Percentiles rank a stretch among this genome's conserved stretches.
phyloP scores from a whole-genome alignment of 2,888 invertebrate genomes.

The Aphodius sticticus region DNA sequence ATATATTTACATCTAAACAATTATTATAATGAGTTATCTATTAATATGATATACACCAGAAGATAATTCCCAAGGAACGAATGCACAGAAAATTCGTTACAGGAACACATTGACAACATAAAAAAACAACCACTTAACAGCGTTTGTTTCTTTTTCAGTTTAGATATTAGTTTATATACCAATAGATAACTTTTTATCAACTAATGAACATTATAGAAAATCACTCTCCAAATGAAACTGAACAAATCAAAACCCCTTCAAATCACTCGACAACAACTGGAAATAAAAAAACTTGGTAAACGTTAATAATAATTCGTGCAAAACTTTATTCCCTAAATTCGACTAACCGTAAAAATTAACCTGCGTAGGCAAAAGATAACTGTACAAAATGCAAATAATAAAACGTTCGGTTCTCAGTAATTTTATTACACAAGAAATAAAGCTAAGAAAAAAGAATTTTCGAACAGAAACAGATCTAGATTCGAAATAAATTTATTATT shows the following conservation, averaged over 20 bases:
- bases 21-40: neutral
- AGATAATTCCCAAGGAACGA: no score
- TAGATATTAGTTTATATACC: neutral
- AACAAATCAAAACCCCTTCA: neutral
- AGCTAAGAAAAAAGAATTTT: neutral
- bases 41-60: neutral
- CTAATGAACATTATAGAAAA: neutral
- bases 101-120: no score
- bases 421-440: neutral
- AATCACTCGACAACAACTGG: neutral
- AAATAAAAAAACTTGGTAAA: no score
- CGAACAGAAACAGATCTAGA: neutral
- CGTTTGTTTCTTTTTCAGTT: no score
- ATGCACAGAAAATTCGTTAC: no score
- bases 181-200: neutral
- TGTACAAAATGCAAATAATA: neutral
- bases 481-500: neutral
- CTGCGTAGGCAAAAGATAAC: neutral
- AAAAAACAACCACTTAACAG: no score
- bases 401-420: no score
- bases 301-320: neutral
- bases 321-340: neutral
- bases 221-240: neutral
- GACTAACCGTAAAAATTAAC: neutral
- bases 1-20: neutral